A percentile compares a stretch with the other conserved stretches of the same genome.
Conservation (phyloP, 1,140 invertebrate genomes). For the Ostrea edulis region DNA sequence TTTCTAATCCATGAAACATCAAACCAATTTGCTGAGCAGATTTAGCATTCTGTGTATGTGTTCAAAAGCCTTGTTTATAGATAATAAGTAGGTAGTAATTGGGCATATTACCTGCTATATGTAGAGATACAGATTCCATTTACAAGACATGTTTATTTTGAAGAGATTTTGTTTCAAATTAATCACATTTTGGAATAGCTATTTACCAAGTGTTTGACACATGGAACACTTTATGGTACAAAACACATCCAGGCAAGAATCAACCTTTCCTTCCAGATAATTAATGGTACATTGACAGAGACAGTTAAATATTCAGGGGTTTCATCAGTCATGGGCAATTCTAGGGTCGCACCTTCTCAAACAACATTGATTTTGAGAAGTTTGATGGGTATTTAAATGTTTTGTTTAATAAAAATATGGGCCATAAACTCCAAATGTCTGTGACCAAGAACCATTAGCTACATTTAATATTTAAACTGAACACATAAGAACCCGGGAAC, state of each 20-base stretch:
- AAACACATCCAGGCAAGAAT: not conserved
- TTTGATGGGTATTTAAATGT: conserved; percentile 33
- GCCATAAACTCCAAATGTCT: conserved; percentile 23
- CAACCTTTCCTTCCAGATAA: conserved; percentile 20
- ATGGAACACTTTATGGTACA: conserved; percentile 37
- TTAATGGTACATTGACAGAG: conserved; percentile 19
- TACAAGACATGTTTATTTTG: conserved; percentile 41
- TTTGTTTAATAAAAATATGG: conserved; percentile 34
- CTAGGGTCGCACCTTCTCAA: not conserved
- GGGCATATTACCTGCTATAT: conserved; percentile 16
- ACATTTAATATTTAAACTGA: conserved; percentile 33
- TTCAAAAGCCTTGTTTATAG: conserved; percentile 54
- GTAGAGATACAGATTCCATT: conserved; percentile 16
- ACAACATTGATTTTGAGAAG: conserved; percentile 29
- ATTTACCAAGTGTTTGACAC: conserved; percentile 42
- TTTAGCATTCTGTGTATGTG: conserved; percentile 42
- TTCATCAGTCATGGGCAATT: conserved; percentile 2
- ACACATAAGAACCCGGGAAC: conserved; percentile 3
- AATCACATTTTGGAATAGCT: conserved; percentile 36
- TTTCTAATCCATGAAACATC: conserved; percentile 52
- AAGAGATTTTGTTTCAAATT: conserved; percentile 46
- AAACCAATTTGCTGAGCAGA: conserved; percentile 53
- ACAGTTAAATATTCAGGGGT: conserved; percentile 19
- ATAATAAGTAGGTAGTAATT: conserved; percentile 54
- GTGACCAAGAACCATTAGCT: conserved; percentile 33